phyloP scores from a whole-genome alignment of 1,140 invertebrate genomes.

The Drosophila azteca region DNA sequence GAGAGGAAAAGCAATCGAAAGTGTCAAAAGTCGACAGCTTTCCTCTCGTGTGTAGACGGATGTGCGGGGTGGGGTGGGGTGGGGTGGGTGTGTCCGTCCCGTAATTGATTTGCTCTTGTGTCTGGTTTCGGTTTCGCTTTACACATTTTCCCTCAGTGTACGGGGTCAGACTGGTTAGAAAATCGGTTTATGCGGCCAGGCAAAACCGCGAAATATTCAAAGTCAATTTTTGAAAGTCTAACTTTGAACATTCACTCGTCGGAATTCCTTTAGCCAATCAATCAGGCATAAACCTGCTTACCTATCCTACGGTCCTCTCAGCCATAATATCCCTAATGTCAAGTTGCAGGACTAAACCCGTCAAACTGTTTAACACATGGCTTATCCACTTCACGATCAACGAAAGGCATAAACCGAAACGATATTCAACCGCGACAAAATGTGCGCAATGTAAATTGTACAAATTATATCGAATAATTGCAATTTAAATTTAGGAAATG shows the following conservation, averaged over 20 bases:
- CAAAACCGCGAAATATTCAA: no score
- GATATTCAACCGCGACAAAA: slow-evolving; percentile 1
- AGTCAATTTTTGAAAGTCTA: no score
- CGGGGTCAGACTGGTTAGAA: no score
- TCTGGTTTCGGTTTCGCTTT: not conserved
- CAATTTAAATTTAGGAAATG: not conserved
- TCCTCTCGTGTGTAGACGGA: not conserved
- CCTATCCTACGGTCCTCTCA: no score
- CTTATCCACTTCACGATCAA: not conserved
- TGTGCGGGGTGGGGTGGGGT: no score
- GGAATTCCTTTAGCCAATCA: no score
- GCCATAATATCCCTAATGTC: no score
- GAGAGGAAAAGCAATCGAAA: slow-evolving; percentile 44
- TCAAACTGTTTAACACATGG: not conserved
- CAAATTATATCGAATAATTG: slow-evolving; percentile 21
- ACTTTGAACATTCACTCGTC: no score
- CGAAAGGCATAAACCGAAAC: no score
- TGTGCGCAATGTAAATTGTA: slow-evolving; percentile 5
- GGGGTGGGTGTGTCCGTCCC: slow-evolving; percentile 6
- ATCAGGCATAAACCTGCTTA: no score
- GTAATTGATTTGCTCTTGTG: slow-evolving; percentile 21
- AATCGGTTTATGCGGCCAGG: no score
- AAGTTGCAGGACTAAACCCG: no score
- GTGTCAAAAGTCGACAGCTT: slow-evolving; percentile 32
- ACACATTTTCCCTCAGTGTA: not conserved